Conservation (phyloP, 2,113 vertebrate genomes). For the Ochotona princeps region DNA sequence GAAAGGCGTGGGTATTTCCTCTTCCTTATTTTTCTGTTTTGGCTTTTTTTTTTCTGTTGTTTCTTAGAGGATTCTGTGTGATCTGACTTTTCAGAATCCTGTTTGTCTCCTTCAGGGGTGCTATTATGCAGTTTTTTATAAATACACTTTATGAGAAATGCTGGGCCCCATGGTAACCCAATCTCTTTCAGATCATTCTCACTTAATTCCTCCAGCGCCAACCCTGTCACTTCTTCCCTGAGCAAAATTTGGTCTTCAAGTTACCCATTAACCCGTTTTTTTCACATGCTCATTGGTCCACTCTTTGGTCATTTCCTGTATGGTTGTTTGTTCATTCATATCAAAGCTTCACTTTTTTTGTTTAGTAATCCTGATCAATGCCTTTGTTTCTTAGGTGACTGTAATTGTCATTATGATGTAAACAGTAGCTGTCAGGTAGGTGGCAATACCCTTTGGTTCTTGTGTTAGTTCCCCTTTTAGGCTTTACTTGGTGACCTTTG, state of each 20-base stretch:
- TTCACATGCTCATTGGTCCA: conserved; percentile 88
- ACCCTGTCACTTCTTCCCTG: conserved; percentile 84
- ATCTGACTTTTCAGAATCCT: conserved; percentile 19
- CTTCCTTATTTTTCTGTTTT: conserved; percentile 34
- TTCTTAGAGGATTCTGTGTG: neutral
- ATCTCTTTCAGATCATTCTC: conserved; percentile 84
- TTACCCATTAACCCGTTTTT: conserved; percentile 86
- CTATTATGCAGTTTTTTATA: conserved; percentile 60
- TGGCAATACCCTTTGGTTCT: no score
- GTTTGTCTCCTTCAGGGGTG: conserved; percentile 30
- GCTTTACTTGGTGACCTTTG: neutral
- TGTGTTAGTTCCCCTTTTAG: neutral
- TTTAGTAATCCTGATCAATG: conserved; percentile 60
- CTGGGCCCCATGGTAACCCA: conserved; percentile 84
- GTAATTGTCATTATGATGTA: neutral
- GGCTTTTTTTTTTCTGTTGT: neutral
- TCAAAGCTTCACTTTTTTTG: conserved; percentile 44
- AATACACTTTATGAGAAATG: conserved; percentile 79
- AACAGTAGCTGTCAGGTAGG: neutral
- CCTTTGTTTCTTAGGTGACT: conserved; percentile 26
- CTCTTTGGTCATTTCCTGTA: conserved; percentile 75
- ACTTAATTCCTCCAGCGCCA: conserved; percentile 80
- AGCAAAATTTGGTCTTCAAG: conserved; percentile 78
- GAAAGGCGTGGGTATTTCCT: neutral
- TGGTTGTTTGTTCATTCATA: conserved; percentile 52